Base-by-base conservation (phyloP, 2,113 vertebrate genomes). In the Ophthalmolycus amberensis region DNA sequence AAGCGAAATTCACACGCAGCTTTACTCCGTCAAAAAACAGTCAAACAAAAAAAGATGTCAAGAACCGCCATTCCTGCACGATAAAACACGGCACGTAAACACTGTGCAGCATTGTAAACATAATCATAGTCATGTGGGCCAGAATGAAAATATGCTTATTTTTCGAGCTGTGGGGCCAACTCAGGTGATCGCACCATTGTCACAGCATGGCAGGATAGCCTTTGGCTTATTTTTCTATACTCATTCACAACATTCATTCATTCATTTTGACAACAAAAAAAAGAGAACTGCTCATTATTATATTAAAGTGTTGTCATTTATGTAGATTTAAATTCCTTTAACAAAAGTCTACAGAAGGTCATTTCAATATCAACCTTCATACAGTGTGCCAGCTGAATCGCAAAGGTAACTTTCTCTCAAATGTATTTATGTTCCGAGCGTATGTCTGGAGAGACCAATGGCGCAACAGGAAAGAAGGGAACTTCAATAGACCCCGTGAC, bases 361-460 rank as follows among this genome's bases (percentile, higher is more conserved):
- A 75, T 71, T 89, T 86, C 86, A 90, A 87, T 85, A 88, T 80
- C 90, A 90, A 65, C 83, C 71, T 70, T 72, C 42, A 78, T 32
- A 32, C 32, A 32, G 32, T 42, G 29, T 25, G 40, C 22, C 2
- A 11, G 20, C 64, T 79, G 81, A 83, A 77, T 79, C 32, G 52
- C 42, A 74, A 82, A 59, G 52, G 70, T 71, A 64, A 80, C 59
- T 75, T 89, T 75, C 50, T 50, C 34, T 84, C 62, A 64, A 63
- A 77, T 69, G 71, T 84, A 80, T 89, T 83, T 90, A 79, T 79
- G 63, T 79, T 52, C 44, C 59, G 50, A 75, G 69, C 74, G 69
- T 75, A 74, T 52, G 84, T 85, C 89, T 88, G 52, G 16, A 77
- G 79, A 84, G 77, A 82, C 77, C 84, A 84, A 65, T 71, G 63